Evolutionary conservation across 92 coral and sea anemone species (phyloP).

Genomic region (Epizoanthus ramosus): DNA sequence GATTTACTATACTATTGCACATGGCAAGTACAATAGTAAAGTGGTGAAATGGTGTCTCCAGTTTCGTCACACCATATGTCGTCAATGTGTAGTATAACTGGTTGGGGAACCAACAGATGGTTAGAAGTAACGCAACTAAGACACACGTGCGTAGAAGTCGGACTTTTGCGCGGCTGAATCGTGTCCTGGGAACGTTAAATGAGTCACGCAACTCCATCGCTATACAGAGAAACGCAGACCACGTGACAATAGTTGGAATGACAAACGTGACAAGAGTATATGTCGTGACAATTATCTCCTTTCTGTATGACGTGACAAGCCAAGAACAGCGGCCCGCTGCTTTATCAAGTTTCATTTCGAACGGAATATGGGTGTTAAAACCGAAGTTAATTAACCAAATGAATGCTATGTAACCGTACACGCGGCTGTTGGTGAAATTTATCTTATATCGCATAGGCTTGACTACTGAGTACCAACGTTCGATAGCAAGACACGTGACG

Average conservation of each 20-base stretch:
- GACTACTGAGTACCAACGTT: slow-evolving; percentile 81
- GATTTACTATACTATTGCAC: slow-evolving; percentile 76
- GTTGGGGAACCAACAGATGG: slow-evolving; percentile 86
- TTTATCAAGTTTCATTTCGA: slow-evolving; percentile 62
- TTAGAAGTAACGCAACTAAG: slow-evolving; percentile 64
- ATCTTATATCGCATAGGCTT: slow-evolving; percentile 63
- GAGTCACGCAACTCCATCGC: slow-evolving; percentile 57
- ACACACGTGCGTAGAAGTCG: slow-evolving; percentile 69
- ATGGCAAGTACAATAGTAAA: slow-evolving; percentile 71
- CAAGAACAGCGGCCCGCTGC: slow-evolving; percentile 49
- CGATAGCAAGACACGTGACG: slow-evolving; percentile 78
- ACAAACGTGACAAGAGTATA: slow-evolving; percentile 64
- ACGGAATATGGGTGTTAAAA: slow-evolving; percentile 43
- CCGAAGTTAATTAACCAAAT: slow-evolving; percentile 61
- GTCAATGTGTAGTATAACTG: slow-evolving; percentile 73
- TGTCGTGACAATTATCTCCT: slow-evolving; percentile 11
- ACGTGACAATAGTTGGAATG: slow-evolving; percentile 70
- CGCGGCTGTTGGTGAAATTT: slow-evolving; percentile 47
- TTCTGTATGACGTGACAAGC: slow-evolving; percentile 24
- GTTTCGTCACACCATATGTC: slow-evolving; percentile 41
- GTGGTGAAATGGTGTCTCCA: slow-evolving; percentile 72
- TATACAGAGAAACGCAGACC: slow-evolving; percentile 66
- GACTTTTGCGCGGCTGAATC: slow-evolving; percentile 29
- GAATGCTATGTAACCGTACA: slow-evolving; percentile 39
- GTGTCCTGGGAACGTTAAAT: slow-evolving; percentile 39